phyloP scores from a whole-genome alignment of 2,888 invertebrate genomes.

The Xestia rhomboidea region DNA sequence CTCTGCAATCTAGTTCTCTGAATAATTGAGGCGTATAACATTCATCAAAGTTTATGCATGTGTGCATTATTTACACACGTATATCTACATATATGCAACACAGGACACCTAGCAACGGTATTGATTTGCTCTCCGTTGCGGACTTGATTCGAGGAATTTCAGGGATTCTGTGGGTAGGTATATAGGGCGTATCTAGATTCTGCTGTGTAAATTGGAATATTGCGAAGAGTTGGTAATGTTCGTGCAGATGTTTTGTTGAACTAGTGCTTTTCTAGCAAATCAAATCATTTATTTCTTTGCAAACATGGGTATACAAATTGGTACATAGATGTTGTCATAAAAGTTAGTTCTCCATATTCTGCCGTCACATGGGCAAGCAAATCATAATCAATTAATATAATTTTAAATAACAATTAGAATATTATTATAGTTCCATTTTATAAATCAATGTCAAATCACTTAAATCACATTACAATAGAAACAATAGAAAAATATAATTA shows the following conservation, averaged over 20 bases:
- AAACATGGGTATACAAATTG: no score
- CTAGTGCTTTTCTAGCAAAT: no score
- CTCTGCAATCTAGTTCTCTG: background rate
- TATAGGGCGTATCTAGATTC: constrained; percentile 23
- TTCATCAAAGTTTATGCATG: constrained; percentile 51
- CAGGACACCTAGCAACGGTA: constrained; percentile 56
- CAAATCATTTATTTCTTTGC: no score
- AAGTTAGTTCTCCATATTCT: no score
- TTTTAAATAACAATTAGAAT: no score
- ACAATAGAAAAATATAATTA: no score
- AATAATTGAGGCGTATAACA: constrained; percentile 46
- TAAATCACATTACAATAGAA: no score
- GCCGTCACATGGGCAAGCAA: no score
- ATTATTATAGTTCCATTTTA: no score
- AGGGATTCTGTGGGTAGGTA: constrained; percentile 36
- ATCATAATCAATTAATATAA: no score
- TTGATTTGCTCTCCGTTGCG: constrained; percentile 44
- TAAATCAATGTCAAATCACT: no score
- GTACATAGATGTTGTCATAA: no score
- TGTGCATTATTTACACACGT: constrained; percentile 31
- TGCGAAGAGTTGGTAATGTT: background rate
- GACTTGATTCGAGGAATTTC: constrained; percentile 42
- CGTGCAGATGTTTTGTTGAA: background rate
- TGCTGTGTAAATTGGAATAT: constrained; percentile 33
- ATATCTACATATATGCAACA: constrained; percentile 12